These are phyloP conservation scores for Tupiocoris notatus DNA, from an alignment of 2,888 invertebrate genomes.

Conservation along the genomic window DNA sequence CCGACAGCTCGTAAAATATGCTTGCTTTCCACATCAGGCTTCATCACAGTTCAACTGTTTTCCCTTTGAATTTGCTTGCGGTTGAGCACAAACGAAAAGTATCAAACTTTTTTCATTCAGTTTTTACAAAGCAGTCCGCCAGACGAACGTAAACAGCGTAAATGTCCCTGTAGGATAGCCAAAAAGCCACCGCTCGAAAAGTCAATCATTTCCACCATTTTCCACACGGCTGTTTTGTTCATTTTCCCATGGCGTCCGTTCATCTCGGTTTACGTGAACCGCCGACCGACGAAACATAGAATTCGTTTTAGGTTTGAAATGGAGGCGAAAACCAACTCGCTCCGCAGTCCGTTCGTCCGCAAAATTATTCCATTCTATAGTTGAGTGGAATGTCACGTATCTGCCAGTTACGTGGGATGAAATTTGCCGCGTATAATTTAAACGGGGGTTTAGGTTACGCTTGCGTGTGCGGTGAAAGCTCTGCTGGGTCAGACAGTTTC, in stretches of 20 bases:
- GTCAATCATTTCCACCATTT: background rate
- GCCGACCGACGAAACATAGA: slow-evolving; percentile 2
- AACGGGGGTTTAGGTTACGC: background rate
- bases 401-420: background rate
- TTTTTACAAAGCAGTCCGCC: no score
- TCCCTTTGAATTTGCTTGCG: no score
- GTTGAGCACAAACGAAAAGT: no score
- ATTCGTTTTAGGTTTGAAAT: slow-evolving; percentile 19
- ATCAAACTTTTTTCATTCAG: no score
- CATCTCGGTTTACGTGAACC: background rate
- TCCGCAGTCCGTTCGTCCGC: background rate
- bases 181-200: background rate
- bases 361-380: slow-evolving; percentile 25
- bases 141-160: background rate
- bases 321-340: background rate
- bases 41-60: no score
- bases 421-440: slow-evolving; percentile 3
- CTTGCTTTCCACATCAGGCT: no score
- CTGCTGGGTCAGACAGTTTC: background rate
- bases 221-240: background rate
- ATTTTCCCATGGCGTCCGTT: background rate
- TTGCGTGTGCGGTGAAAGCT: background rate
- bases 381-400: slow-evolving; percentile 28
- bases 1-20: no score
- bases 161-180: background rate